Conservation (phyloP, 2,113 vertebrate species). For the Erinaceus europaeus region DNA sequence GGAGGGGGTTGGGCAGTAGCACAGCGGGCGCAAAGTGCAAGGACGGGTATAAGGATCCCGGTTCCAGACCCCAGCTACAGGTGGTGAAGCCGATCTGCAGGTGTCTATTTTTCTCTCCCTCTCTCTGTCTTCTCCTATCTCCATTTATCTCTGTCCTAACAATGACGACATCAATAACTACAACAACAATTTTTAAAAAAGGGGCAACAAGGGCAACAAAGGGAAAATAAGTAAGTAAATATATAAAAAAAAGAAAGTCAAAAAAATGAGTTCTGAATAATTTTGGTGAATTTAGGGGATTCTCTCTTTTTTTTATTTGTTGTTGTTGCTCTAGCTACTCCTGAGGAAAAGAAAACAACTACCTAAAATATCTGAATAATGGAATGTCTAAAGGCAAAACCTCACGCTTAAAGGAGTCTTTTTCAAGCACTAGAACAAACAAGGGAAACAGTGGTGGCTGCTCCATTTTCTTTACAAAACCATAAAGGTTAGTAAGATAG, state of each 20-base stretch:
- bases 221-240: too few relatives aligned
- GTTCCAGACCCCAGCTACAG: too few relatives aligned
- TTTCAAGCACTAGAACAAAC: conserved; percentile 45
- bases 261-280: conserved; percentile 3
- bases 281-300: neutral
- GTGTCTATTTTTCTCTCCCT: too few relatives aligned
- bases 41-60: too few relatives aligned
- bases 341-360: conserved; percentile 28
- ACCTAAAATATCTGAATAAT: neutral
- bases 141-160: too few relatives aligned
- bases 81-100: too few relatives aligned
- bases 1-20: too few relatives aligned
- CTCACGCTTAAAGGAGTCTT: conserved; percentile 42
- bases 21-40: too few relatives aligned
- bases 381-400: conserved; percentile 44
- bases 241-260: neutral
- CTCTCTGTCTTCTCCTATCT: too few relatives aligned
- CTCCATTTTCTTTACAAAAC: neutral
- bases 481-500: neutral
- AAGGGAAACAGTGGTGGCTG: neutral
- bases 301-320: conserved; percentile 5
- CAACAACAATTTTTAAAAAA: too few relatives aligned
- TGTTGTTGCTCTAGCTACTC: neutral
- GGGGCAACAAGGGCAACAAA: too few relatives aligned
- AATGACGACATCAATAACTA: too few relatives aligned